Evolutionary conservation across 2,113 vertebrate genomes (phyloP).

Genomic region (Percina caprodes): DNA sequence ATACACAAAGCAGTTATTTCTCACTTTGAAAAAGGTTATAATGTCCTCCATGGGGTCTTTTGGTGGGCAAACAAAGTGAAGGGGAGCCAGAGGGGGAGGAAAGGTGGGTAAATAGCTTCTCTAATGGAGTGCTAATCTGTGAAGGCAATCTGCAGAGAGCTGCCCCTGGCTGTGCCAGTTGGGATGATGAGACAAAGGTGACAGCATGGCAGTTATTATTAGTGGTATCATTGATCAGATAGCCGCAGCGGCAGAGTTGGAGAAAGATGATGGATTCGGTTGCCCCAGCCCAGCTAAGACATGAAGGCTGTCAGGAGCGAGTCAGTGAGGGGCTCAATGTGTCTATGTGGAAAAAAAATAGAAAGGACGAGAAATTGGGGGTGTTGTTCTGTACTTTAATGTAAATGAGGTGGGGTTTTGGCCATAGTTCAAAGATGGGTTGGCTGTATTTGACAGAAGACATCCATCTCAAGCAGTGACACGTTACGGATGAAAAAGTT

Average conservation of each 20-base stretch:
- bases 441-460: slow-evolving; percentile 51
- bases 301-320: slow-evolving; percentile 61
- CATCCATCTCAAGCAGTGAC: slow-evolving; percentile 46
- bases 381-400: slow-evolving; percentile 42
- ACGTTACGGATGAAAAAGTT: slow-evolving; percentile 44
- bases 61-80: slow-evolving; percentile 80
- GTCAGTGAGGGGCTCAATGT: slow-evolving; percentile 39
- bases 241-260: slow-evolving; percentile 61
- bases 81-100: slow-evolving; percentile 73
- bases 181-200: slow-evolving; percentile 79
- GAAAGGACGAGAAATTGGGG: neutral
- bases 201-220: slow-evolving; percentile 85
- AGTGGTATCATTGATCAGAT: slow-evolving; percentile 87
- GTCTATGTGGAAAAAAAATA: slow-evolving; percentile 1
- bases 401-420: slow-evolving; percentile 48
- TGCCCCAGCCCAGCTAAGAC: slow-evolving; percentile 65
- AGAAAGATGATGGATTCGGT: slow-evolving; percentile 81
- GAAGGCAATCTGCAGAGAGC: slow-evolving; percentile 82
- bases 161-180: slow-evolving; percentile 77
- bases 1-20: slow-evolving; percentile 66
- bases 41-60: slow-evolving; percentile 67
- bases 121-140: slow-evolving; percentile 86
- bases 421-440: slow-evolving; percentile 48
- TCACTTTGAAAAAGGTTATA: slow-evolving; percentile 75
- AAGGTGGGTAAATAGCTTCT: slow-evolving; percentile 81